phyloP scores from a whole-genome alignment of 2,888 invertebrate genomes.

The Brachypterus glaber region DNA sequence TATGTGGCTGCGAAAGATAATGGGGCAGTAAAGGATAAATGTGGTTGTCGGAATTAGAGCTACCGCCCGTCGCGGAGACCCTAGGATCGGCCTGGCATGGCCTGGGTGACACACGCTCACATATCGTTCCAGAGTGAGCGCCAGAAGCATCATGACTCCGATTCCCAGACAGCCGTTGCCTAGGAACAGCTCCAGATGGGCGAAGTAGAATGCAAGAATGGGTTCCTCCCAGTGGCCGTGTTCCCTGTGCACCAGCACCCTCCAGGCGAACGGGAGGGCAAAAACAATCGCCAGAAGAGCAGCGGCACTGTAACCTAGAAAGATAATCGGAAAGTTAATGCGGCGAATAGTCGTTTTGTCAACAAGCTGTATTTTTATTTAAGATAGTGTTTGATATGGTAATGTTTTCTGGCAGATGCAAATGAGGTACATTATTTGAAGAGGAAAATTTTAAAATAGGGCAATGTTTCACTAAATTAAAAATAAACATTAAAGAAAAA shows the following conservation, averaged over 20 bases:
- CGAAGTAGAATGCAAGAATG: constrained; percentile 57
- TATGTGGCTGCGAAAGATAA: constrained; percentile 53
- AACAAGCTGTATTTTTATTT: too few relatives aligned
- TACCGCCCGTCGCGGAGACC: constrained; percentile 55
- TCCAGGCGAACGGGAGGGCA: constrained; percentile 58
- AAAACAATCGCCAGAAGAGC: constrained; percentile 63
- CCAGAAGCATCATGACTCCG: constrained; percentile 68
- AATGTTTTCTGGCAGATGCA: too few relatives aligned
- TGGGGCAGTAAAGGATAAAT: constrained; percentile 59
- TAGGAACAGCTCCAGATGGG: constrained; percentile 59
- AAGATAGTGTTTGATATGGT: too few relatives aligned
- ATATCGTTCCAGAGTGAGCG: constrained; percentile 64
- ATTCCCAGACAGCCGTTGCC: constrained; percentile 64
- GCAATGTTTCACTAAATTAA: too few relatives aligned
- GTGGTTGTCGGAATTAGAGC: constrained; percentile 55
- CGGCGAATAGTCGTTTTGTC: too few relatives aligned
- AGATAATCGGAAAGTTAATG: too few relatives aligned
- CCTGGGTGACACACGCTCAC: constrained; percentile 67
- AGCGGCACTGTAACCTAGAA: constrained; percentile 65
- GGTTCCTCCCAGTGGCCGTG: constrained; percentile 55
- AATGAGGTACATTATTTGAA: too few relatives aligned
- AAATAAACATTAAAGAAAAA: too few relatives aligned
- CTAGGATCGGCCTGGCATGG: constrained; percentile 50
- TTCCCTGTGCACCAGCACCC: constrained; percentile 56
- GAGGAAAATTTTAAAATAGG: too few relatives aligned